Evolutionary conservation across 2,113 vertebrate genomes (phyloP), one percentile per base, ranked within the genome.

Genomic region (Hucho hucho): DNA sequence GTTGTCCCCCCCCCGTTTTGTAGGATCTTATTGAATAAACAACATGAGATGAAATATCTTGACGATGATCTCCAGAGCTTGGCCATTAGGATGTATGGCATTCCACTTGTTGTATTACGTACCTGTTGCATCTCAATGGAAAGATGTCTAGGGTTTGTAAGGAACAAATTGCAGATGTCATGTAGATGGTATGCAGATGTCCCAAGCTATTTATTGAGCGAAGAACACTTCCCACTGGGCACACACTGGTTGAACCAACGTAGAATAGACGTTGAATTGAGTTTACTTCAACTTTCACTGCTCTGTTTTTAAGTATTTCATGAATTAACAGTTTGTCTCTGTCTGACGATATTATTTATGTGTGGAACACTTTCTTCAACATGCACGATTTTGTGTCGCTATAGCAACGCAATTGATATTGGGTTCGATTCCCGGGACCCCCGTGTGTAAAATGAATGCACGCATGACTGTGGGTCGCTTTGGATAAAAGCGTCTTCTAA

Each of bases 21-120:
- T 84, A 93, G 92, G 92, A 93, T 79, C 90, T 93, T 79, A 86
- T 93, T 79, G 75, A 83, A 76, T 91, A 84, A 93, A 61, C 6
- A 61, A n/a, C 58, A 9, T n/a, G n/a, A n/a, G 58, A 61, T 56
- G 0, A 20, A 56, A 56, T 22, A 24, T 61, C 6, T 61, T n/a
- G 18, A 61, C n/a, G n/a, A 22, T 6, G 58, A 59, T 5, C 58
- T n/a, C n/a, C 58, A 59, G 58, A n/a, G 58, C 20, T 6, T 61
- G 6, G 6, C 58, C 58, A 61, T 61, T 61, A 11, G 20, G 20
- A 61, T 61, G 58, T 24, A 22, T 24, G n/a, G 1, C 6, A 7
- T 61, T 16, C 49, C 49, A 18, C 49, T 53, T 16, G 16, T 18
- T 16, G 49, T 18, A 53, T 53, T 53, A 9, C 1, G 49, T 53